Conservation (phyloP, 2,888 invertebrate genomes). For the Platypus cylindrus region DNA sequence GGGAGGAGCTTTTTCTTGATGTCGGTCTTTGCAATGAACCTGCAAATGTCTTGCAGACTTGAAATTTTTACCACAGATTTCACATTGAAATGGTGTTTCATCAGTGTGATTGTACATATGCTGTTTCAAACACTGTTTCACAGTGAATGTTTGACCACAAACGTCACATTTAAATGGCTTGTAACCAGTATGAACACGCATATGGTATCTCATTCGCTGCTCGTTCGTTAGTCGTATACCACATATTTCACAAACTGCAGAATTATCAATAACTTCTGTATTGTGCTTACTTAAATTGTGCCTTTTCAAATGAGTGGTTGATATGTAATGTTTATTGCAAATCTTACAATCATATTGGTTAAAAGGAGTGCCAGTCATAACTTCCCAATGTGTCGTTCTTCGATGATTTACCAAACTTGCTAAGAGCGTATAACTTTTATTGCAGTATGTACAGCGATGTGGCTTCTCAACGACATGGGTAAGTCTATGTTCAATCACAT, state of each 20-base stretch:
- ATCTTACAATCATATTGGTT: background rate
- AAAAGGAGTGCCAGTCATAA: slow-evolving; percentile 14
- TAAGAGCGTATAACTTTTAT: no score
- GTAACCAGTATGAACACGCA: slow-evolving; percentile 46
- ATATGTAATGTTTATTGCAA: background rate
- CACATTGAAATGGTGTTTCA: slow-evolving; percentile 38
- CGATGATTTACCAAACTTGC: no score
- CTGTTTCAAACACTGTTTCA: slow-evolving; percentile 23
- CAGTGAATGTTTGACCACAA: slow-evolving; percentile 42
- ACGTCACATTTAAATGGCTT: slow-evolving; percentile 46
- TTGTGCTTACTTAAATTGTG: slow-evolving; percentile 11
- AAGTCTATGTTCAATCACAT: slow-evolving; percentile 19
- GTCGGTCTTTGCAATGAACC: slow-evolving; percentile 37
- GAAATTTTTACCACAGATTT: slow-evolving; percentile 39
- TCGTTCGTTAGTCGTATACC: slow-evolving; percentile 45
- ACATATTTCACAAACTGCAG: slow-evolving; percentile 29
- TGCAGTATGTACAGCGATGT: slow-evolving; percentile 33
- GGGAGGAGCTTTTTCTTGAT: no score
- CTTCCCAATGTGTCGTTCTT: slow-evolving; percentile 32
- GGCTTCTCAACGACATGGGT: slow-evolving; percentile 37
- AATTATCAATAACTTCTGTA: background rate
- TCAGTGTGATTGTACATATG: slow-evolving; percentile 27
- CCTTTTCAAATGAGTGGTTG: background rate
- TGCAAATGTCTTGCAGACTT: slow-evolving; percentile 33
- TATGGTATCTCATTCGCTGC: slow-evolving; percentile 43